These are phyloP conservation scores for Capreolus pygargus DNA, from an alignment of 2,113 vertebrate species.

Conservation along the genomic window DNA sequence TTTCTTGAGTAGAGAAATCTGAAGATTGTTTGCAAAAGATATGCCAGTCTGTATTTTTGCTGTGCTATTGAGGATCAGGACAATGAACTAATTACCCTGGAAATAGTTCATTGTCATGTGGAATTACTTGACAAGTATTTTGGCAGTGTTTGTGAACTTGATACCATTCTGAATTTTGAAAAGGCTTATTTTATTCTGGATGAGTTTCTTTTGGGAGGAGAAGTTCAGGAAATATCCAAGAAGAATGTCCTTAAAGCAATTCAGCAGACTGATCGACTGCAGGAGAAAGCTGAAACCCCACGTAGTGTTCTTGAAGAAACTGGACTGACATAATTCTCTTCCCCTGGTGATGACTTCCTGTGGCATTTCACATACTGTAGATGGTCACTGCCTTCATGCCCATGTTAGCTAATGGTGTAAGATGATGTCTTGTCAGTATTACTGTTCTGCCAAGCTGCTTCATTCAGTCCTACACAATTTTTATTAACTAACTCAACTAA, in stretches of 20 bases:
- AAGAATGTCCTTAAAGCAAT: background rate
- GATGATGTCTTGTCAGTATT: constrained; percentile 87
- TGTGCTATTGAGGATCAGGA: background rate
- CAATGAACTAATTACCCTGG: background rate
- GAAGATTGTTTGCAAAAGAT: background rate
- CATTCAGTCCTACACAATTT: constrained; percentile 78
- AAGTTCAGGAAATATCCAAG: background rate
- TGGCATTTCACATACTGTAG: constrained; percentile 83
- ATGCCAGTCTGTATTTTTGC: background rate
- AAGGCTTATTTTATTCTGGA: background rate
- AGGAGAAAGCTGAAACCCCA: constrained; percentile 94
- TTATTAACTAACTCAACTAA: constrained; percentile 16
- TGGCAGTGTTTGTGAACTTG: background rate
- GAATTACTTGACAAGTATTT: background rate
- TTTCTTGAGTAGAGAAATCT: background rate
- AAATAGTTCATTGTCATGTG: background rate
- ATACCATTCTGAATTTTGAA: background rate
- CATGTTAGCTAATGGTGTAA: constrained; percentile 86
- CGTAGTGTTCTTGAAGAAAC: constrained; percentile 98
- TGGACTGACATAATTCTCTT: constrained; percentile 92
- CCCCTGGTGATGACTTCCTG: constrained; percentile 78
- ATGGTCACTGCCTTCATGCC: constrained; percentile 87
- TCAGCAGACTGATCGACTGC: background rate
- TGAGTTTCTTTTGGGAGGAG: background rate
- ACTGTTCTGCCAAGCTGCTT: constrained; percentile 86